These are phyloP conservation scores for Caenorhabditis brenneri DNA, from an alignment of 1,140 invertebrate species.

Conservation along the genomic window DNA sequence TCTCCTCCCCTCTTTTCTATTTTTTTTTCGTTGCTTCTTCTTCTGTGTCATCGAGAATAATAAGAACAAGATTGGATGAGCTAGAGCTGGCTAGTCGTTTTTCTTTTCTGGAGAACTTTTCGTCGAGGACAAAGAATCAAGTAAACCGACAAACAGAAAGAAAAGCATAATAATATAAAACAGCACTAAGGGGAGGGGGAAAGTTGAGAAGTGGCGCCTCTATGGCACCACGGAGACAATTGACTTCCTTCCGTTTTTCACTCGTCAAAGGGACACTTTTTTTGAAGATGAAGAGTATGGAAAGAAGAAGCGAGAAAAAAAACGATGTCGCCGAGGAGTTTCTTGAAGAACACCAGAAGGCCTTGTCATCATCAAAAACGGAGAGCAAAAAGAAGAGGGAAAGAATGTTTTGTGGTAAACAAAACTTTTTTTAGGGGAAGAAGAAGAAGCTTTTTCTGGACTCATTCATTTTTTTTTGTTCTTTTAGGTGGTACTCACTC, in stretches of 20 bases:
- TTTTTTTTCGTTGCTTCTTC: slow-evolving; percentile 8
- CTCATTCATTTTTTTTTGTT: no score
- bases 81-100: not conserved
- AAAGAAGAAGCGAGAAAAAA: slow-evolving; percentile 9
- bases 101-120: not conserved
- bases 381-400: not conserved
- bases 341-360: not conserved
- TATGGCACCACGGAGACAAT: slow-evolving; percentile 28
- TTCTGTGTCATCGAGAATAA: slow-evolving; percentile 18
- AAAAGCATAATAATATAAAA: not conserved
- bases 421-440: not conserved
- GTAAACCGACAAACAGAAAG: not conserved
- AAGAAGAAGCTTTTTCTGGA: not conserved
- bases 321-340: not conserved
- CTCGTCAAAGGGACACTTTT: slow-evolving; percentile 39
- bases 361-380: not conserved
- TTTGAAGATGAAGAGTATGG: not conserved
- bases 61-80: slow-evolving; percentile 28
- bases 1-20: no score
- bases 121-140: not conserved
- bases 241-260: slow-evolving; percentile 28
- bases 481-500: no score
- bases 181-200: no score
- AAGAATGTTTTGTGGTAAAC: not conserved
- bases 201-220: slow-evolving; percentile 25